Evolutionary conservation across 2,888 invertebrate species (phyloP).

Genomic region (Villa cingulata): DNA sequence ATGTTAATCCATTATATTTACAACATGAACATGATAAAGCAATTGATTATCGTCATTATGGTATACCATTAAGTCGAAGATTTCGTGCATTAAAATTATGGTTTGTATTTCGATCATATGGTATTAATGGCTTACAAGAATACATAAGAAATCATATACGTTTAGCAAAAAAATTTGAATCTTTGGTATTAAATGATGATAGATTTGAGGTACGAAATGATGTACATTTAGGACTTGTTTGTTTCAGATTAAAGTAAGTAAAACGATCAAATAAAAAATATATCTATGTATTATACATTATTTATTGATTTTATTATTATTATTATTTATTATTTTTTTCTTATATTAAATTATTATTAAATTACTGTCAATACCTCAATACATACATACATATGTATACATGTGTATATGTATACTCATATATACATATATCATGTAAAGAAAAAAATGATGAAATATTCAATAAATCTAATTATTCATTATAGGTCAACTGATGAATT

Average conservation of each 20-base stretch:
- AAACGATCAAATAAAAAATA: too few species aligned
- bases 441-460: neutral
- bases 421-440: too few species aligned
- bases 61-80: constrained; percentile 69
- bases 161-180: constrained; percentile 62
- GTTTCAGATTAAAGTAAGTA: constrained; percentile 50
- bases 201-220: constrained; percentile 67
- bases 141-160: constrained; percentile 73
- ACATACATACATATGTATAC: too few species aligned
- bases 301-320: too few species aligned
- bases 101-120: constrained; percentile 74
- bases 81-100: constrained; percentile 78
- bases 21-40: constrained; percentile 65
- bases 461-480: too few species aligned
- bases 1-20: constrained; percentile 74
- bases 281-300: too few species aligned
- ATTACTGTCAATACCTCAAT: too few species aligned
- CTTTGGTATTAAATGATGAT: constrained; percentile 49
- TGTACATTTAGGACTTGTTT: constrained; percentile 61
- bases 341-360: too few species aligned
- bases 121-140: constrained; percentile 63
- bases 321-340: too few species aligned
- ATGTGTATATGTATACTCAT: too few species aligned
- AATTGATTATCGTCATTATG: constrained; percentile 69
- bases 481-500: constrained; percentile 50